Evolutionary conservation across 2,113 vertebrate genomes (phyloP), one percentile per base, ranked within the genome.

Genomic region (Syngnathus typhle): DNA sequence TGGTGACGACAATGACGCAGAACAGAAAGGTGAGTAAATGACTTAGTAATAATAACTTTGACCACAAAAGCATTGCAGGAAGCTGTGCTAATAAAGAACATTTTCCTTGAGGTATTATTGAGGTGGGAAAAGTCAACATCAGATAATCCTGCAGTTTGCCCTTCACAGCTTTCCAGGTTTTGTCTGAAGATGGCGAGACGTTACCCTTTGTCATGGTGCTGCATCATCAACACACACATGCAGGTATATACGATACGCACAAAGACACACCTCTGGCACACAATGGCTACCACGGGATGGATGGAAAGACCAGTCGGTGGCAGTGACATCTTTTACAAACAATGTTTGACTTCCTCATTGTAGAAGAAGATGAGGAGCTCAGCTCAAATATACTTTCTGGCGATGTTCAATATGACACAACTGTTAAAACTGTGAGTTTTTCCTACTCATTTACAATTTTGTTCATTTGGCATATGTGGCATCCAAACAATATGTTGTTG

Each of bases 151-250:
- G 54, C 1, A 4, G 7, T 71, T 0, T 38, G 16, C 77, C 12
- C 67, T 4, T 59, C 9, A 39, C 71, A 90, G 87, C 72, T 72
- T 75, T 88, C 0, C 80, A 81, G 70, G 78, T 85, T 55, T 44
- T 85, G 55, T 83, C 82, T 23, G 54, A 80, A 39, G 84, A 85
- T 15, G 80, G 68, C 36, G 79, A 84, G 66, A 64, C 72, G 27
- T 61, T 84, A 41, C 85, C 87, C 19, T 88, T 80, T 80, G 65
- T 77, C 13, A 44, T 87, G 27, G 32, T 87, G n/a, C 78, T 87
- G 70, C 82, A 84, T 56, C 69, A 83, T 58, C 69, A 84, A 32
- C 5, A 64, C 1, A 41, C 61, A 62, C 44, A 80, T 15, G 56
- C 74, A 84, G 86, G 88, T 88, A 10, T 61, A 51, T 43, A 41